Conservation (phyloP, 2,888 invertebrate species). For the Melolontha melolontha region DNA sequence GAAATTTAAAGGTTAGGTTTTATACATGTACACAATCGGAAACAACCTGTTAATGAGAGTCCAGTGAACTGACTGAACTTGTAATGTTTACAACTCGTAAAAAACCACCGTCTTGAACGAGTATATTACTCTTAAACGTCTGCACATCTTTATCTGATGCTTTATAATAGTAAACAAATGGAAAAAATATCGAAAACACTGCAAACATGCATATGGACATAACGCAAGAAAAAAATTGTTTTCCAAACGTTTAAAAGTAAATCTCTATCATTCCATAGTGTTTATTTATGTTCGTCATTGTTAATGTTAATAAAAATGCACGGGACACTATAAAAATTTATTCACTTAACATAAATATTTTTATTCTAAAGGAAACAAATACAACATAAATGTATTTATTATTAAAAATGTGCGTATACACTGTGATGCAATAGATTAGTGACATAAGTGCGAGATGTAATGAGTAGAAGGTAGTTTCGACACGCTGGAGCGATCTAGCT, state of each 20-base stretch:
- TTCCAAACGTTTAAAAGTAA: not conserved
- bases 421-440: conserved; percentile 36
- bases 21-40: conserved; percentile 29
- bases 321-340: not conserved
- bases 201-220: conserved; percentile 61
- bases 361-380: not conserved
- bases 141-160: conserved; percentile 1
- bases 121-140: conserved; percentile 1
- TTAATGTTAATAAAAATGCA: too few species aligned
- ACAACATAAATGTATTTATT: too few species aligned
- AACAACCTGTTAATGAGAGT: conserved; percentile 62
- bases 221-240: conserved; percentile 48
- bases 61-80: conserved; percentile 55
- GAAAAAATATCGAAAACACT: conserved; percentile 23
- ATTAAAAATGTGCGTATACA: conserved; percentile 21
- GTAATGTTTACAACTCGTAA: conserved; percentile 56
- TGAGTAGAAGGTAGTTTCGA: conserved; percentile 44
- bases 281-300: not conserved
- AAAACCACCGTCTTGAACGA: conserved; percentile 12
- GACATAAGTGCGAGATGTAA: conserved; percentile 18
- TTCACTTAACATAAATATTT: conserved; percentile 1
- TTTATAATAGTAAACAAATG: conserved; percentile 31
- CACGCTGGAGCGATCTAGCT: conserved; percentile 66
- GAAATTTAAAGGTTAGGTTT: conserved; percentile 40
- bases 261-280: not conserved